These are phyloP conservation scores for Paracyclopina nana DNA, from an alignment of 1,140 invertebrate genomes.

Conservation along the genomic window DNA sequence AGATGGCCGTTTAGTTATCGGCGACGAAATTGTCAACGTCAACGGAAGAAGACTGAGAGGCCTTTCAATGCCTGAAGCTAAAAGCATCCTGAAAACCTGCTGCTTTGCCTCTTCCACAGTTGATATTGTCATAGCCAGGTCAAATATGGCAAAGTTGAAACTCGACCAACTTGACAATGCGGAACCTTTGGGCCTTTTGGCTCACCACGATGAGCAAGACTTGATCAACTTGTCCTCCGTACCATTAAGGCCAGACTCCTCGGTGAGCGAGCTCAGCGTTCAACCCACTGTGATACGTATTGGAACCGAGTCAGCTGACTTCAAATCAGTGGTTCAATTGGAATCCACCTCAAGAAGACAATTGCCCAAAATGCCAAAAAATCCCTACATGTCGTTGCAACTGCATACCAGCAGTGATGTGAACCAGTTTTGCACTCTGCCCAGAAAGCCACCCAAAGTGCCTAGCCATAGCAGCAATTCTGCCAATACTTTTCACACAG, in stretches of 20 bases:
- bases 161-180: constrained; percentile 17
- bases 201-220: constrained; percentile 9
- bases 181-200: constrained; percentile 2
- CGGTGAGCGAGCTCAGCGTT: neutral
- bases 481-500: constrained; percentile 27
- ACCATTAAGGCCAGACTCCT: neutral
- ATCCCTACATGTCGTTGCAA: neutral
- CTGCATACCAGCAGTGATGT: neutral
- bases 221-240: constrained; percentile 3
- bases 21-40: constrained; percentile 66
- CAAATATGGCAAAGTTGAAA: too few species aligned
- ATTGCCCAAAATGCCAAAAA: constrained; percentile 11
- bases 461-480: constrained; percentile 12
- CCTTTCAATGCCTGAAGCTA: constrained; percentile 49
- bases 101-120: constrained; percentile 44
- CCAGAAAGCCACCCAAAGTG: constrained; percentile 22
- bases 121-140: constrained; percentile 43
- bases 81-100: constrained; percentile 38
- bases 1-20: constrained; percentile 52
- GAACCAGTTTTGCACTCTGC: constrained; percentile 24
- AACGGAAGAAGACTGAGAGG: constrained; percentile 56
- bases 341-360: neutral
- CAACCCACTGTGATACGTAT: constrained; percentile 5
- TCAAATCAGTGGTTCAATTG: too few species aligned
- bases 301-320: too few species aligned